Percentiles rank a stretch among this genome's conserved stretches.
Evolutionary conservation across 64 coral and sea anemone species (phyloP).

Genomic region (Actinia tenebrosa): DNA sequence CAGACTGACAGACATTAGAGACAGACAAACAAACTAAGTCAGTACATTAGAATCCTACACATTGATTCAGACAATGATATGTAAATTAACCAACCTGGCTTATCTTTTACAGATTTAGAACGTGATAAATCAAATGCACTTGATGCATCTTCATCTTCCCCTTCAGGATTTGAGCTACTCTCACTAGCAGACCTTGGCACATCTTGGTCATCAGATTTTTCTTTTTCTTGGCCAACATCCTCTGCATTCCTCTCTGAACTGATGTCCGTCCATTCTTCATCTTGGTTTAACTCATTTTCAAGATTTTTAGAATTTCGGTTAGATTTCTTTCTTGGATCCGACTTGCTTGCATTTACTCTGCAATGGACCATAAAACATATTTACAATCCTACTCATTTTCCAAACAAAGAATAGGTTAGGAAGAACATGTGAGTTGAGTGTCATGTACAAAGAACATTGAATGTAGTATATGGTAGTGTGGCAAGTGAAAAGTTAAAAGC

Average conservation of each 20-base stretch:
- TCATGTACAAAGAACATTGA: too few species aligned
- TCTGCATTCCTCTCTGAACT: background rate
- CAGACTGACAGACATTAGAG: too few species aligned
- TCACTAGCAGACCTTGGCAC: background rate
- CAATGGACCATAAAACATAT: background rate
- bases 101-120: background rate
- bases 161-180: background rate
- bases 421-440: too few species aligned
- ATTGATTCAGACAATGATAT: background rate
- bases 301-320: background rate
- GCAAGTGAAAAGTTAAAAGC: too few species aligned
- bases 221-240: background rate
- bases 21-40: too few species aligned
- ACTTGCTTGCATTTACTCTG: constrained; percentile 48
- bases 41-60: background rate
- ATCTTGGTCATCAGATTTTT: background rate
- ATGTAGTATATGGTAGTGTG: too few species aligned
- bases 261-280: constrained; percentile 53
- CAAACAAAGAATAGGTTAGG: too few species aligned
- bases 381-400: too few species aligned
- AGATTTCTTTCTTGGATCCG: constrained; percentile 15
- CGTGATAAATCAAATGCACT: background rate
- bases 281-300: background rate
- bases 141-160: background rate
- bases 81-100: background rate